Evolutionary conservation across 2,797 vertebrate genomes (phyloP).

Genomic region (Dipus sagitta): DNA sequence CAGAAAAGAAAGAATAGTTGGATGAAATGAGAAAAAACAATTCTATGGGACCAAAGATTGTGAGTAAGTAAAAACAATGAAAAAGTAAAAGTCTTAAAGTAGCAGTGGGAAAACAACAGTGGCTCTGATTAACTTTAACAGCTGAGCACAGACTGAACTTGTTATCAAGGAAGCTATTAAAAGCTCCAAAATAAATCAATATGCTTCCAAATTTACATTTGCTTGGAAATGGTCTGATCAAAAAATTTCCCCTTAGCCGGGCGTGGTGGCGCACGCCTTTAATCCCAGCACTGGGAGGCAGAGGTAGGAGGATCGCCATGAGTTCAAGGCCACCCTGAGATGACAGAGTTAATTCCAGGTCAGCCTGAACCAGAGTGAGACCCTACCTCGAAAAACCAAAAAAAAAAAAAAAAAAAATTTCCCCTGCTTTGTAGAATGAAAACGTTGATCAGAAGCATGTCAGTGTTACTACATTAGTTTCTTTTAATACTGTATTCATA

Average conservation of each 20-base stretch:
- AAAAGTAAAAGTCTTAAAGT: constrained; percentile 7
- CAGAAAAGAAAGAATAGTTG: not conserved
- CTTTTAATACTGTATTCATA: not conserved
- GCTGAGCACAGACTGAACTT: constrained; percentile 27
- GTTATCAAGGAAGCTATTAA: constrained; percentile 33
- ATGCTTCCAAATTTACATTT: constrained; percentile 44
- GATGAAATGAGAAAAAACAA: not conserved
- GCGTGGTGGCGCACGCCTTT: no score
- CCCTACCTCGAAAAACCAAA: no score
- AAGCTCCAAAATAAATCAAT: not conserved
- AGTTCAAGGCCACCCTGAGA: no score
- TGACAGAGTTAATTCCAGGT: no score
- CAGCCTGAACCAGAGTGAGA: no score
- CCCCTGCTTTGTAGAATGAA: not conserved
- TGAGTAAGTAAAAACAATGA: not conserved
- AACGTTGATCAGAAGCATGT: not conserved
- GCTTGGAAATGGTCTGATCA: not conserved
- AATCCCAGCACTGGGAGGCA: no score
- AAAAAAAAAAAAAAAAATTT: no score
- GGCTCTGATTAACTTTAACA: constrained; percentile 18
- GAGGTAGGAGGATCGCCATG: no score
- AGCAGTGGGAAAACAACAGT: constrained; percentile 2
- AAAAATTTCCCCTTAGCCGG: not conserved
- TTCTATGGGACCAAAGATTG: not conserved
- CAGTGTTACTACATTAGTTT: constrained; percentile 9